A percentile compares a stretch with the other conserved stretches of the same genome.
Conservation (phyloP, 2,797 vertebrate species). For the Gila robusta region DNA sequence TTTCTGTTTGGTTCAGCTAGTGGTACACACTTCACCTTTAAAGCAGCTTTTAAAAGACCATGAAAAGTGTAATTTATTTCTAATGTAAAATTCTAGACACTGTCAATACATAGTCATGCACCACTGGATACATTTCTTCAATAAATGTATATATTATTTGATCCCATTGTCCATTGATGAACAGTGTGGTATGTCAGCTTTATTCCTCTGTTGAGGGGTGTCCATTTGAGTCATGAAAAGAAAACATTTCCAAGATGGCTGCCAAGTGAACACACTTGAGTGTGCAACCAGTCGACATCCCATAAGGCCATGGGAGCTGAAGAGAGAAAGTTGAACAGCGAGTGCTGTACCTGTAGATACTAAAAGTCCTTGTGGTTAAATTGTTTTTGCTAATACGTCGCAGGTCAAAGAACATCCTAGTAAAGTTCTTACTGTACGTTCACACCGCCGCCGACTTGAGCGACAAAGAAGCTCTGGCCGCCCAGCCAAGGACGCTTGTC, state of each 20-base stretch:
- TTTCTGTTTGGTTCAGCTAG: background rate
- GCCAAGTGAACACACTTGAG: background rate
- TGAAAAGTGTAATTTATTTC: conserved; percentile 39
- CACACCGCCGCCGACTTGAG: too few species aligned
- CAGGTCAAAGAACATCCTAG: background rate
- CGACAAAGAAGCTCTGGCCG: too few species aligned
- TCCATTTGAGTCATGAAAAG: background rate
- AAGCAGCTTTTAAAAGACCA: conserved; percentile 14
- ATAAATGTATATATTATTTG: conserved; percentile 39
- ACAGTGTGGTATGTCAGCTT: background rate
- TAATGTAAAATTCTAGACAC: conserved; percentile 27
- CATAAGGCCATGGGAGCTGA: background rate
- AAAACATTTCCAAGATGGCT: background rate
- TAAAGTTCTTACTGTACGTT: background rate
- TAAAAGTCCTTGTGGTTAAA: background rate
- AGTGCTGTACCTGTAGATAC: background rate
- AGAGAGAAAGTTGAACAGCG: background rate
- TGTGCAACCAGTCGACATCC: too few species aligned
- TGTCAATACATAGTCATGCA: conserved; percentile 39
- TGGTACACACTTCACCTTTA: background rate
- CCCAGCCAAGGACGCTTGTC: too few species aligned
- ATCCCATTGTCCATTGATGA: background rate
- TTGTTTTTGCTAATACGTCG: background rate
- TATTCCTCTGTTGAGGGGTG: background rate
- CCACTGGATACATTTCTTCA: conserved; percentile 32